A percentile compares a stretch with the other conserved stretches of the same genome.
Conservation (phyloP, 35 echinoderm and acorn worm species). For the Apostichopus parvimensis region DNA sequence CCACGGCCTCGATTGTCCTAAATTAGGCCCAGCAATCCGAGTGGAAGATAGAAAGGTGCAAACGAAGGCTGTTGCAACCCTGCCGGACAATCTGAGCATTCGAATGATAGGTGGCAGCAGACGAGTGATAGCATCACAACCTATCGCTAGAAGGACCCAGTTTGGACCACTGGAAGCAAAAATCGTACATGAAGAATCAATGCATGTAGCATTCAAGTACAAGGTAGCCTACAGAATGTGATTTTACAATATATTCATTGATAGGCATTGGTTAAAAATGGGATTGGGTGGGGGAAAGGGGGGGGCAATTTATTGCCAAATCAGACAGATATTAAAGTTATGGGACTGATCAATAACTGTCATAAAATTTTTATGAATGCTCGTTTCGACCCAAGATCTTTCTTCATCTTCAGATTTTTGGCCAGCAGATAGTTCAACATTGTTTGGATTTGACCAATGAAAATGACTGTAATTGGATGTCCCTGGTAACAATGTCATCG, state of each 20-base stretch:
- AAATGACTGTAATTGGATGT: conserved; percentile 43
- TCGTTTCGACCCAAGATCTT: too few species aligned
- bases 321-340: too few species aligned
- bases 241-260: too few species aligned
- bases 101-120: neutral
- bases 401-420: conserved; percentile 36
- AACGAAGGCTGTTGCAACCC: conserved; percentile 12
- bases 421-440: neutral
- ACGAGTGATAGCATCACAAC: conserved; percentile 22
- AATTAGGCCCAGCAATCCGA: neutral
- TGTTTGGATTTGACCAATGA: conserved; percentile 33
- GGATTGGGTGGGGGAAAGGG: too few species aligned
- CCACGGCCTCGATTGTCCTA: conserved; percentile 28
- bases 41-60: conserved; percentile 15
- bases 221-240: neutral
- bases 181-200: neutral
- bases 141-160: conserved; percentile 20
- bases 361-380: too few species aligned
- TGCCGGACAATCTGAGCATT: neutral
- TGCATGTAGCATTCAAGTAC: neutral
- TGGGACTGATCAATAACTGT: too few species aligned
- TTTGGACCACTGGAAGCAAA: conserved; percentile 45
- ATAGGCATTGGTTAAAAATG: too few species aligned
- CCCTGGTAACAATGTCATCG: neutral
- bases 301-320: too few species aligned